These are phyloP conservation scores for Haliclona indistincta DNA, from an alignment of 37 sponge, comb jelly and placozoan species.

Conservation along the genomic window DNA sequence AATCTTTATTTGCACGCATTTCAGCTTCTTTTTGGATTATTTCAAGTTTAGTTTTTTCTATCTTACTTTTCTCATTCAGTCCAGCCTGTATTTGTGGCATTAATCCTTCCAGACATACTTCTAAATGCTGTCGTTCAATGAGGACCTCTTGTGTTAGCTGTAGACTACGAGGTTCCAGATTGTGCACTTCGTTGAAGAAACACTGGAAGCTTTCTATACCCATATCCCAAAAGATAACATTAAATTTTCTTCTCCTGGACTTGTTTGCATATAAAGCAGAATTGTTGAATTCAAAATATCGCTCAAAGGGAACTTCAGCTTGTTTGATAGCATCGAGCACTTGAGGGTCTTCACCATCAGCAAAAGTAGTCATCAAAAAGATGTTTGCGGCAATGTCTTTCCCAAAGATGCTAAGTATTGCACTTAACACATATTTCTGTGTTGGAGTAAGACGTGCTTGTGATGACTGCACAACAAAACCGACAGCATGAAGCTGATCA, in stretches of 20 bases:
- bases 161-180: slow-evolving; percentile 27
- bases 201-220: slow-evolving; percentile 42
- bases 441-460: slow-evolving; percentile 44
- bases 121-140: slow-evolving; percentile 48
- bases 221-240: slow-evolving; percentile 61
- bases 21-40: slow-evolving; percentile 43
- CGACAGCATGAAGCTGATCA: slow-evolving; percentile 36
- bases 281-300: slow-evolving; percentile 72
- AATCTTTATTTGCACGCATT: no score
- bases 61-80: neutral
- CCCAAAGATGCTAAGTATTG: slow-evolving; percentile 38
- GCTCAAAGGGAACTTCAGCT: slow-evolving; percentile 36
- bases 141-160: slow-evolving; percentile 61
- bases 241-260: neutral
- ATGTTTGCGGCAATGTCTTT: slow-evolving; percentile 36
- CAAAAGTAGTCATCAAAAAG: slow-evolving; percentile 82
- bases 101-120: slow-evolving; percentile 39
- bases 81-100: slow-evolving; percentile 39
- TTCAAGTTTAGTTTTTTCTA: slow-evolving; percentile 34
- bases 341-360: slow-evolving; percentile 65
- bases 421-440: slow-evolving; percentile 46
- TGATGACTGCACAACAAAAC: slow-evolving; percentile 51
- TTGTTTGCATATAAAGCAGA: slow-evolving; percentile 41
- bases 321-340: slow-evolving; percentile 51
- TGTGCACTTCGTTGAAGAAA: slow-evolving; percentile 51